Evolutionary conservation across 2,797 vertebrate species (phyloP).

Genomic region (Aeoliscus strigatus): DNA sequence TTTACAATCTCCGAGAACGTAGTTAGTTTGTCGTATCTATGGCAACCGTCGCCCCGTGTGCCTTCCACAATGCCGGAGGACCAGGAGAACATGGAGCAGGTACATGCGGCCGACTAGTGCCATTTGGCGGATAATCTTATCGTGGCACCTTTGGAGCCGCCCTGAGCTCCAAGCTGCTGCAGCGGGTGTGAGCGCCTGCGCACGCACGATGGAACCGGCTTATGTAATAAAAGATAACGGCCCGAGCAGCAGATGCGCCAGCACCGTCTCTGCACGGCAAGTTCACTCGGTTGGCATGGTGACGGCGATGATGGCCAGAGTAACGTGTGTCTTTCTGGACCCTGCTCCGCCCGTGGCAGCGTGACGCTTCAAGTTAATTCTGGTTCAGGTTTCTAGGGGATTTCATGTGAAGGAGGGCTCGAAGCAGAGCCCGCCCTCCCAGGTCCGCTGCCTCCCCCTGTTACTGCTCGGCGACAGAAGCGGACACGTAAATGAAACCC

Average conservation of each 20-base stretch:
- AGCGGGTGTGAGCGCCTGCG: constrained; percentile 57
- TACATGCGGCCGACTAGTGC: too few relatives aligned
- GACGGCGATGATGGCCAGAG: background rate
- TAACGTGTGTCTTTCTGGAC: background rate
- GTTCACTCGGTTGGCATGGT: background rate
- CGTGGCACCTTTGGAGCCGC: constrained; percentile 10
- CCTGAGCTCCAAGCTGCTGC: constrained; percentile 49
- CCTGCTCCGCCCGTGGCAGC: constrained; percentile 20
- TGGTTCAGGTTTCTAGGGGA: constrained; percentile 33
- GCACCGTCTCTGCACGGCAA: background rate
- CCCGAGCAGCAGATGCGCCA: background rate
- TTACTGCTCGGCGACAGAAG: constrained; percentile 2
- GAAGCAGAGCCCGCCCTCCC: constrained; percentile 62
- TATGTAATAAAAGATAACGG: constrained; percentile 31
- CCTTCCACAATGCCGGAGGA: too few relatives aligned
- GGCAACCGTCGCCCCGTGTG: constrained; percentile 20
- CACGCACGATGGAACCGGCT: constrained; percentile 15
- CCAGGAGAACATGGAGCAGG: too few relatives aligned
- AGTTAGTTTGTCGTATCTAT: constrained; percentile 18
- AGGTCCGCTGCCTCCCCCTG: constrained; percentile 6
- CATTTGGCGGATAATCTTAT: constrained; percentile 9
- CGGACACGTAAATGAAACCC: constrained; percentile 26
- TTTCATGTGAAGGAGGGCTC: constrained; percentile 52
- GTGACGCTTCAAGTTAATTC: constrained; percentile 49
- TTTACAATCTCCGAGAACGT: constrained; percentile 26